phyloP scores from a whole-genome alignment of 2,888 invertebrate genomes.

The Philaethria dido region DNA sequence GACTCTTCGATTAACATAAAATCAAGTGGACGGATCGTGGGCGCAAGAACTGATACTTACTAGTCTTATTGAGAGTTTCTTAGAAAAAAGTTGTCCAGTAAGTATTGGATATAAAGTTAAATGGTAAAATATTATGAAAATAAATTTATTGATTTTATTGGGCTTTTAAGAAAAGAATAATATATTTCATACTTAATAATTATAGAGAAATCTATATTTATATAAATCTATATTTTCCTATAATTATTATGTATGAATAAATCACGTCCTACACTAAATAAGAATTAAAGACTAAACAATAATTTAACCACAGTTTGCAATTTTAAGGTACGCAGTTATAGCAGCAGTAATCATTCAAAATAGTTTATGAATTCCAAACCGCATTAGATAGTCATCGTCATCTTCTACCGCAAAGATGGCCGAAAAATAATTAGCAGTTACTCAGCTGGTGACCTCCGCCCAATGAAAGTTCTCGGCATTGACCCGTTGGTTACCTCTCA shows the following conservation, averaged over 20 bases:
- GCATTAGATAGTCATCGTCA: slow-evolving; percentile 57
- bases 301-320: slow-evolving; percentile 15
- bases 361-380: slow-evolving; percentile 64
- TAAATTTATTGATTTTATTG: too few species aligned
- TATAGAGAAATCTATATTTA: too few species aligned
- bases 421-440: slow-evolving; percentile 78
- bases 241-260: neutral
- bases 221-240: neutral
- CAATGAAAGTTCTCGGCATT: slow-evolving; percentile 69
- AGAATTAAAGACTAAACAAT: neutral
- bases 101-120: slow-evolving; percentile 16
- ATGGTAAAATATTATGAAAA: neutral
- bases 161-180: too few species aligned
- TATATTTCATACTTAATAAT: too few species aligned
- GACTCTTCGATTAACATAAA: slow-evolving; percentile 84
- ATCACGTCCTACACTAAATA: neutral
- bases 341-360: slow-evolving; percentile 44
- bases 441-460: slow-evolving; percentile 58
- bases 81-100: slow-evolving; percentile 27
- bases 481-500: slow-evolving; percentile 55
- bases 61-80: slow-evolving; percentile 33
- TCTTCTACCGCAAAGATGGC: slow-evolving; percentile 54
- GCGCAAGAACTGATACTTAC: slow-evolving; percentile 60
- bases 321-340: slow-evolving; percentile 20
- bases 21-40: slow-evolving; percentile 73